These are phyloP conservation scores for Harpegnathos saltator DNA, from an alignment of 1,140 invertebrate species.

Conservation along the genomic window DNA sequence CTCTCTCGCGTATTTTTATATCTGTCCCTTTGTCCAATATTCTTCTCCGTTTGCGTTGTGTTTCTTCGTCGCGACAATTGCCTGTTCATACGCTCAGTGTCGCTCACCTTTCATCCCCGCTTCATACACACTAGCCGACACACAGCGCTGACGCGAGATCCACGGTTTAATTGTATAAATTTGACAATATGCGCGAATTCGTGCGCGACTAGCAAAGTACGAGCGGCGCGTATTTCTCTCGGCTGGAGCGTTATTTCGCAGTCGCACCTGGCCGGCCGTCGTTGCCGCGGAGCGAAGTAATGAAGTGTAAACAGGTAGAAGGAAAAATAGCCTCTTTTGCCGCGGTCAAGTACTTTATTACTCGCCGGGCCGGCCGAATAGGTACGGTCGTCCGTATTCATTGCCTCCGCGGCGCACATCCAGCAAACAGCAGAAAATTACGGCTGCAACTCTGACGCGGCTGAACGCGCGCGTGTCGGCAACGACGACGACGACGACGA, in stretches of 20 bases:
- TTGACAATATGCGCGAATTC: not conserved
- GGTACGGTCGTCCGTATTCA: conserved; percentile 73
- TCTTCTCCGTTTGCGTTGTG: not conserved
- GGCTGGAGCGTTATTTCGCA: conserved; percentile 14
- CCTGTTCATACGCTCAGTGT: not conserved
- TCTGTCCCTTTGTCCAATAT: not conserved
- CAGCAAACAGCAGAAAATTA: conserved; percentile 79
- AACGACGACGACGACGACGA: conserved; percentile 60
- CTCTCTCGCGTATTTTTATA: too few species aligned
- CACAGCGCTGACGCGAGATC: not conserved
- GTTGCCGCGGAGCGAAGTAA: conserved; percentile 69
- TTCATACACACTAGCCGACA: not conserved
- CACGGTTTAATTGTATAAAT: conserved; percentile 33
- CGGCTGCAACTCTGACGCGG: conserved; percentile 48
- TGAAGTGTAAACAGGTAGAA: conserved; percentile 80
- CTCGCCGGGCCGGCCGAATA: conserved; percentile 56
- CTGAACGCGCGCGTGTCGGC: not conserved
- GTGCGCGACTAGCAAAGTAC: not conserved
- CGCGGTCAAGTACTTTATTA: conserved; percentile 77
- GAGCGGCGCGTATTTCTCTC: not conserved
- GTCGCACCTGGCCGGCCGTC: conserved; percentile 34
- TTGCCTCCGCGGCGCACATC: conserved; percentile 70
- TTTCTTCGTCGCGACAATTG: not conserved
- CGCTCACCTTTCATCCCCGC: not conserved
- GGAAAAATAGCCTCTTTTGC: conserved; percentile 78